Conservation (phyloP, 2,113 vertebrate genomes). For the Emydocephalus ijimae region DNA sequence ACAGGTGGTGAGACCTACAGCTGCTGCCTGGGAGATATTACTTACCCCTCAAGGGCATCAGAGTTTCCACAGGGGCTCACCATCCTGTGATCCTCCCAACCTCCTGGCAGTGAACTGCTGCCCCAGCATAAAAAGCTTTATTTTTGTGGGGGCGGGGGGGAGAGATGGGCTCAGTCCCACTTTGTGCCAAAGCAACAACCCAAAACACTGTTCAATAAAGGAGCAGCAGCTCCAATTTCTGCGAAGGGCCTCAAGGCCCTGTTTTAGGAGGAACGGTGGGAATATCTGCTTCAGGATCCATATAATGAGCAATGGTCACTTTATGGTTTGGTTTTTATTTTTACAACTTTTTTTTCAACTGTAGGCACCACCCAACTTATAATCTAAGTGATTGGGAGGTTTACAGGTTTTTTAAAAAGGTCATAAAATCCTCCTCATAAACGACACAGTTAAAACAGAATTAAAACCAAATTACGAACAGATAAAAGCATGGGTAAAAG, state of each 20-base stretch:
- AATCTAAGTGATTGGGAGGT: neutral
- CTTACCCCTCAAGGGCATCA: slow-evolving; percentile 63
- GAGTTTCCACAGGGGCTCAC: slow-evolving; percentile 55
- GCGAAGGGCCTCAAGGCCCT: neutral
- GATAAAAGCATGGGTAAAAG: neutral
- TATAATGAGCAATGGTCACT: neutral
- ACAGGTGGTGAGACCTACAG: slow-evolving; percentile 54
- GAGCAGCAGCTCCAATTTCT: neutral
- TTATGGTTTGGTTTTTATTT: neutral
- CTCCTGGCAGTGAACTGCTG: neutral
- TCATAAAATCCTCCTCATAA: neutral
- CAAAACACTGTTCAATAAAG: neutral
- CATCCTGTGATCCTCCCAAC: slow-evolving; percentile 43
- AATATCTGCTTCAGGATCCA: neutral
- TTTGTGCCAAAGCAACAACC: neutral
- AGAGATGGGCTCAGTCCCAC: neutral
- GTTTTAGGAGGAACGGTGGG: neutral
- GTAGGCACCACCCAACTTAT: neutral
- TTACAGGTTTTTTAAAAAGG: neutral
- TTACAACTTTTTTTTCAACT: neutral
- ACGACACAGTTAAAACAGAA: neutral
- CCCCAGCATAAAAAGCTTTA: neutral
- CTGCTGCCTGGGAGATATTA: slow-evolving; percentile 45
- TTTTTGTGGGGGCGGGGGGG: too few relatives aligned
- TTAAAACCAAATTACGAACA: neutral